A percentile compares a stretch with the other conserved stretches of the same genome.
phyloP scores from a whole-genome alignment of 2,888 invertebrate species.

The Callyntrura guangdongensis region DNA sequence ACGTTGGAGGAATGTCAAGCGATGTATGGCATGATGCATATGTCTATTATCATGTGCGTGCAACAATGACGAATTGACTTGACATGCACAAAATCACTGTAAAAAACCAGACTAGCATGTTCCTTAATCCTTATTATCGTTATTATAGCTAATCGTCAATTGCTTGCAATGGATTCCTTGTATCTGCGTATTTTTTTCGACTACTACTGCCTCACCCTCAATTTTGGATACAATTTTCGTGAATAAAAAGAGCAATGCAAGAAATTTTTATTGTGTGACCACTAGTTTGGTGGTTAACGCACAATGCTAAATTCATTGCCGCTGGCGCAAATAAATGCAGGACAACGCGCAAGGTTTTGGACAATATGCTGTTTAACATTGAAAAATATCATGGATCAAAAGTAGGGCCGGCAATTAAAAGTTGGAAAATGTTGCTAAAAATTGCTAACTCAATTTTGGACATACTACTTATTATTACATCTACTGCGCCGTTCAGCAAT shows the following conservation, averaged over 20 bases:
- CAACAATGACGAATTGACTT: neutral
- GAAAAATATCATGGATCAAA: no score
- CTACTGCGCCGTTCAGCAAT: no score
- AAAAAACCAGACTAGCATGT: slow-evolving; percentile 13
- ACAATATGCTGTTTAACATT: no score
- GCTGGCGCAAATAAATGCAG: neutral
- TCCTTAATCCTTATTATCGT: neutral
- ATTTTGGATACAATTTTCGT: neutral
- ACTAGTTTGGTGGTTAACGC: neutral
- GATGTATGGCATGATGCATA: no score
- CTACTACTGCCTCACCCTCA: slow-evolving; percentile 38
- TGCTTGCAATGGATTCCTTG: slow-evolving; percentile 49
- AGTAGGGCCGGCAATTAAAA: slow-evolving; percentile 20
- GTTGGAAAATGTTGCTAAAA: slow-evolving; percentile 19
- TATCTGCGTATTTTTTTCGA: neutral
- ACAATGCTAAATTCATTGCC: neutral
- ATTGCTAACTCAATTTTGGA: no score
- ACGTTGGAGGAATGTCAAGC: slow-evolving; percentile 33
- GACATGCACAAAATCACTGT: neutral
- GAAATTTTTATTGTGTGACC: no score
- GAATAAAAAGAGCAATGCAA: neutral
- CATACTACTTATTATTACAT: no score
- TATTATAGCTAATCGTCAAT: neutral
- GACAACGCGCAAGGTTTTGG: no score
- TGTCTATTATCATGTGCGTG: neutral